Base-by-base conservation (phyloP, 2,888 invertebrate species). In the Troides helena region DNA sequence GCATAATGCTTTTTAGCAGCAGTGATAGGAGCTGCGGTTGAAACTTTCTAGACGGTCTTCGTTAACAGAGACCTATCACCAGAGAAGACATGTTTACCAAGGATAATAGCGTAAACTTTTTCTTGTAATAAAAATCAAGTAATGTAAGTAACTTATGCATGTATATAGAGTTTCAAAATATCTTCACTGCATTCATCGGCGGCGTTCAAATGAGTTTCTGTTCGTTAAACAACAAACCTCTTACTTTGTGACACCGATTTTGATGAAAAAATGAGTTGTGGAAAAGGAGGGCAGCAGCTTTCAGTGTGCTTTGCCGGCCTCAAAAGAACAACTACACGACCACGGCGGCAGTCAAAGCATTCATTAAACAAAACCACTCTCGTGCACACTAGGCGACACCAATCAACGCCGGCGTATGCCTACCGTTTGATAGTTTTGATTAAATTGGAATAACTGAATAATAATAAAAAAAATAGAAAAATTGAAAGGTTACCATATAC, bases 251-350 rank as follows among this genome's bases (percentile, higher is more conserved):
- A 65, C 61, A 62, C 61, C 69, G 50, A 65, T 62, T 66, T 62
- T 66, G 39, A 70, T 70, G 66, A 67, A 70, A 68, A 70, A 70
- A 66, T 65, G 63, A 68, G 68, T 67, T 62, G 50, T 21, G 62
- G 23, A 39, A 59, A 70, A 70, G 58, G 66, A 66, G 70, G 70
- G 39, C 70, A 66, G 62, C 23, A 17, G 46, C 62, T 70, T 70
- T 62, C 59, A 70, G 63, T 43, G 56, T 57, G 59, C 66, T 43
- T 63, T 67, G 63, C 70, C 39, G 59, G 63, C 57, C 58, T 70
- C 70, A 70, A 70, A 70, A 62, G 70, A 70, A 66, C 70, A 70
- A 70, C 70, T 56, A 63, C 36, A 59, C 65, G 69, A 62, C 65
- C 62, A 65, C 39, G 65, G 62, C 65, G 62, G 57, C 69, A 69